Evolutionary conservation across 2,113 vertebrate species (phyloP).

Genomic region (Sinocyclocheilus anshuiensis): DNA sequence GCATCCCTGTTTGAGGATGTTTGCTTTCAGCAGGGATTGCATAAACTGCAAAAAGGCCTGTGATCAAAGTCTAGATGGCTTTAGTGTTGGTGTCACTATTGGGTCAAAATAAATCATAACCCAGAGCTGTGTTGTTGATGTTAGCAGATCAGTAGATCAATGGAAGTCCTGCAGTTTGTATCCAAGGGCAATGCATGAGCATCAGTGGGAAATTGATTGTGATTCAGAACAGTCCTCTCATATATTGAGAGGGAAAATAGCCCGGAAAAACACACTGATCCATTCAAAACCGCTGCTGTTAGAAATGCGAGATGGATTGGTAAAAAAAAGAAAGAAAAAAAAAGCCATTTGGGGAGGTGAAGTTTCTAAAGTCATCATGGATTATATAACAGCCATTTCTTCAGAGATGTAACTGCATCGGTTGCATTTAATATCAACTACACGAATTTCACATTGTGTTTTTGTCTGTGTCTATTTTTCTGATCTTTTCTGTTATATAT

Average conservation of each 20-base stretch:
- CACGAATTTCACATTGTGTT: neutral
- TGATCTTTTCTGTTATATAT: neutral
- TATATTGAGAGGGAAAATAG: constrained; percentile 8
- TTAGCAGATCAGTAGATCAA: constrained; percentile 34
- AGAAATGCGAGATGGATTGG: neutral
- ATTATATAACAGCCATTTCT: neutral
- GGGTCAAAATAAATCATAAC: constrained; percentile 15
- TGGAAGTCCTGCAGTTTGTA: neutral
- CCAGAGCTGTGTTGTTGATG: constrained; percentile 34
- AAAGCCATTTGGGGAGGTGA: neutral
- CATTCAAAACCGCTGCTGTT: neutral
- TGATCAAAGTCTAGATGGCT: constrained; percentile 22
- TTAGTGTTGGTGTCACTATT: constrained; percentile 18
- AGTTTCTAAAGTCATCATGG: constrained; percentile 5
- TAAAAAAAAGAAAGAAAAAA: neutral
- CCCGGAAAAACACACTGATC: neutral
- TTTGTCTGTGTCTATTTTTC: neutral
- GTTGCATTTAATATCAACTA: neutral
- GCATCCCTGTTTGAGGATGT: neutral
- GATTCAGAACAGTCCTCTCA: constrained; percentile 19
- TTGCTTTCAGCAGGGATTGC: constrained; percentile 8
- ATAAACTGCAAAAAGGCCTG: constrained; percentile 36
- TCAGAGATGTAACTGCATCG: neutral
- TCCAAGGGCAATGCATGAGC: neutral
- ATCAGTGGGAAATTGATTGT: constrained; percentile 25